phyloP scores from a whole-genome alignment of 1,140 invertebrate genomes.

The Kradibia gibbosae region DNA sequence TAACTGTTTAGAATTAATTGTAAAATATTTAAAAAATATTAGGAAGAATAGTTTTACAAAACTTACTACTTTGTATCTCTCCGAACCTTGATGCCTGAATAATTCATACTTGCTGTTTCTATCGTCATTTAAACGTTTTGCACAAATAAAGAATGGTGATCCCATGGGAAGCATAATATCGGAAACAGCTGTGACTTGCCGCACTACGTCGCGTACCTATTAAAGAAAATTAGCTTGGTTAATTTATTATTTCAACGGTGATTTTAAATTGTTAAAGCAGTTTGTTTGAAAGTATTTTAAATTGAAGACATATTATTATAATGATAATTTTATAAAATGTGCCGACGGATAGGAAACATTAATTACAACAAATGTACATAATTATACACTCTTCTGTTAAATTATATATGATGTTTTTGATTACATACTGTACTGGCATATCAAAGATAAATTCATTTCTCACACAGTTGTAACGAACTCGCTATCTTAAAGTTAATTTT shows the following conservation, averaged over 20 bases:
- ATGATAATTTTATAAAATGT: too few relatives aligned
- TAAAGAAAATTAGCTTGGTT: conserved; percentile 46
- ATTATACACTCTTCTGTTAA: too few relatives aligned
- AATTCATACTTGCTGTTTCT: conserved; percentile 63
- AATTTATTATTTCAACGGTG: neutral
- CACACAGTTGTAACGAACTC: too few relatives aligned
- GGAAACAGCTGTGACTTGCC: conserved; percentile 73
- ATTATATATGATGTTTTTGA: too few relatives aligned
- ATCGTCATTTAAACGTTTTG: conserved; percentile 72
- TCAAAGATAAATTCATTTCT: too few relatives aligned
- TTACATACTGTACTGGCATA: too few relatives aligned
- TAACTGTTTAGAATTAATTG: too few relatives aligned
- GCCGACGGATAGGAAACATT: too few relatives aligned
- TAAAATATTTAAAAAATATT: too few relatives aligned
- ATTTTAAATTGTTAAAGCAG: neutral
- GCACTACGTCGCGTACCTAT: conserved; percentile 72
- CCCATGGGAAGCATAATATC: conserved; percentile 76
- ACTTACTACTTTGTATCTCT: conserved; percentile 72
- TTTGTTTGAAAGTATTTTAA: neutral
- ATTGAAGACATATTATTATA: neutral
- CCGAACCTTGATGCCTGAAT: conserved; percentile 83
- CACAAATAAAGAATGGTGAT: conserved; percentile 79
- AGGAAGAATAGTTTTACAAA: neutral
- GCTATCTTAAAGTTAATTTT: too few relatives aligned
- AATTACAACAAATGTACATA: too few relatives aligned